phyloP scores from a whole-genome alignment of 1,140 invertebrate genomes.

The Drosophila nigrodunni region DNA sequence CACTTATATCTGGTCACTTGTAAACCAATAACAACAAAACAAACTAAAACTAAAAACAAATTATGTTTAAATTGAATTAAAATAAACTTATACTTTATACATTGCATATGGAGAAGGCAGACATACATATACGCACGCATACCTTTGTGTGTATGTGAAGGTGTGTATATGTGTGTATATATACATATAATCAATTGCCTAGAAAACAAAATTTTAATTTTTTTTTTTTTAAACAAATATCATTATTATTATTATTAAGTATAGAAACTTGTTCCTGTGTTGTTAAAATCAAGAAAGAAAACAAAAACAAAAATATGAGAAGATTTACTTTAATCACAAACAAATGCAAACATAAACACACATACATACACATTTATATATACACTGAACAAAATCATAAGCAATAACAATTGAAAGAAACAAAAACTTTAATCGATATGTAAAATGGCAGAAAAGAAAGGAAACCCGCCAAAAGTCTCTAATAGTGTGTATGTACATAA shows the following conservation, averaged over 20 bases:
- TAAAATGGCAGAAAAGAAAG: constrained; percentile 11
- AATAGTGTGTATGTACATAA: constrained; percentile 15
- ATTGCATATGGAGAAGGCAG: constrained; percentile 52
- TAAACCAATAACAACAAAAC: constrained; percentile 70
- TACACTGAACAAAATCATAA: constrained; percentile 40
- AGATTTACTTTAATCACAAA: constrained; percentile 48
- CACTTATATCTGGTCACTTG: constrained; percentile 77
- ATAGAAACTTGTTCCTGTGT: constrained; percentile 80
- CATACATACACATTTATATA: constrained; percentile 24
- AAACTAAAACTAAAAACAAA: constrained; percentile 49
- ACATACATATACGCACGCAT: constrained; percentile 23
- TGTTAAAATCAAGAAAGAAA: constrained; percentile 64
- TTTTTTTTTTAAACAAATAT: constrained; percentile 29
- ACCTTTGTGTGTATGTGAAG: constrained; percentile 10
- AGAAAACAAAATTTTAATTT: constrained; percentile 28
- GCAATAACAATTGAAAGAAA: constrained; percentile 34
- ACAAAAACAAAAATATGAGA: constrained; percentile 24
- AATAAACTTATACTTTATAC: constrained; percentile 57
- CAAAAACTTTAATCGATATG: constrained; percentile 3
- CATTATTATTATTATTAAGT: constrained; percentile 35
- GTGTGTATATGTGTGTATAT: background rate
- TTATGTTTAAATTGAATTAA: constrained; percentile 45
- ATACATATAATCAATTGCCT: constrained; percentile 18
- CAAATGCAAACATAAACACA: constrained; percentile 33
- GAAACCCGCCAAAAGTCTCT: constrained; percentile 1